These are phyloP conservation scores for Onychomys arenicola DNA, from an alignment of 2,797 vertebrate genomes.

Conservation along the genomic window DNA sequence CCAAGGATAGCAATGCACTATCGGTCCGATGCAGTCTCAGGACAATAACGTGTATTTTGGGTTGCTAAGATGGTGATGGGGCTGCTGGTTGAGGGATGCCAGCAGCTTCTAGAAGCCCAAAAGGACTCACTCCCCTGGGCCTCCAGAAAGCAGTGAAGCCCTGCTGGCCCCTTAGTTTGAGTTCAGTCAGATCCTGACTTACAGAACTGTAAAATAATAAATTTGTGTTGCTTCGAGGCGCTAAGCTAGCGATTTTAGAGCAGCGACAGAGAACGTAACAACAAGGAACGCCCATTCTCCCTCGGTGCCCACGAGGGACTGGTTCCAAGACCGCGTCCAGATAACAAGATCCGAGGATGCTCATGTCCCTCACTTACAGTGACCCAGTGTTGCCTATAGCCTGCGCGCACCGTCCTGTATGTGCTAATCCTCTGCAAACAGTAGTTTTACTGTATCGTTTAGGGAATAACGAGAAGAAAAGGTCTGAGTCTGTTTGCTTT, in stretches of 20 bases:
- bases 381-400: not conserved
- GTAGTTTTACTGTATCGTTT: not conserved
- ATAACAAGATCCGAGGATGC: not conserved
- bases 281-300: not conserved
- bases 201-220: conserved; percentile 39
- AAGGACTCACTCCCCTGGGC: not conserved
- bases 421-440: not conserved
- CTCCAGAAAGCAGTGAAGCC: not conserved
- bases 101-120: not conserved
- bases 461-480: not conserved
- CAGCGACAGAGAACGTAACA: conserved; percentile 27
- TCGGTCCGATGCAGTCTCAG: not conserved
- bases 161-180: conserved; percentile 10
- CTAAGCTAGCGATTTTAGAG: no score
- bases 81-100: not conserved
- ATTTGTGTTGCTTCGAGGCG: not conserved
- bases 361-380: not conserved
- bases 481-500: not conserved
- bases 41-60: not conserved
- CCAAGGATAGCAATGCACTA: not conserved
- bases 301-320: not conserved
- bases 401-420: not conserved
- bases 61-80: not conserved
- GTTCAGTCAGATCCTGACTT: not conserved
- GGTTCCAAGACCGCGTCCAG: not conserved